phyloP scores from a whole-genome alignment of 2,888 invertebrate species.

The Nomada fabriciana region DNA sequence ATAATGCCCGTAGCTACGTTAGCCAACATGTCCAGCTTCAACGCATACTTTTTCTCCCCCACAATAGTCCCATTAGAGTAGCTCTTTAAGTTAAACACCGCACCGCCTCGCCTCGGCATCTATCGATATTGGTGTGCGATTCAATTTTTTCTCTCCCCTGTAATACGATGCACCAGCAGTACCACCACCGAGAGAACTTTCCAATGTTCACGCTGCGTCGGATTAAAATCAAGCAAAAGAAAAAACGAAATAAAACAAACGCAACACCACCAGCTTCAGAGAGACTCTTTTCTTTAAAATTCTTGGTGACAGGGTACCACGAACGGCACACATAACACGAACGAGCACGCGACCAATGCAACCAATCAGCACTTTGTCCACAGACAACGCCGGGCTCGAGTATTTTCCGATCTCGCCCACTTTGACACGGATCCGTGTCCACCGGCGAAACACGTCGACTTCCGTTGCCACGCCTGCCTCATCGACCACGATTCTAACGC shows the following conservation, averaged over 20 bases:
- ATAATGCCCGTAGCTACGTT: background rate
- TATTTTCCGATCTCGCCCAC: constrained; percentile 93
- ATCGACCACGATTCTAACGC: constrained; percentile 86
- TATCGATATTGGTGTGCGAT: constrained; percentile 80
- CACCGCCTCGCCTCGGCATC: constrained; percentile 75
- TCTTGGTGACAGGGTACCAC: constrained; percentile 76
- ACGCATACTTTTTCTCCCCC: constrained; percentile 19
- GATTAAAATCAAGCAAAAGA: constrained; percentile 7
- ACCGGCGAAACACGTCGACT: constrained; percentile 86
- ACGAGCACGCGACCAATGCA: constrained; percentile 55
- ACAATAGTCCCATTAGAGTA: constrained; percentile 13
- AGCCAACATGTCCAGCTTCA: constrained; percentile 35
- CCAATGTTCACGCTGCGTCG: constrained; percentile 67
- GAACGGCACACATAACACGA: constrained; percentile 62
- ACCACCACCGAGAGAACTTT: constrained; percentile 46
- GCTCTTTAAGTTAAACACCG: constrained; percentile 57
- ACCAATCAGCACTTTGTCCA: constrained; percentile 83
- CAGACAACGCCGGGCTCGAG: constrained; percentile 92
- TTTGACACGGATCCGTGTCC: constrained; percentile 91
- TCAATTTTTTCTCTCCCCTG: constrained; percentile 26
- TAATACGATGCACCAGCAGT: constrained; percentile 57
- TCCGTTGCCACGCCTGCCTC: constrained; percentile 77
- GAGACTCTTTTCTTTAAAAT: constrained; percentile 60
- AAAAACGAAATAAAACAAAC: background rate
- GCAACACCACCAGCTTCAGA: constrained; percentile 60